Evolutionary conservation across 2,888 invertebrate species (phyloP).

Genomic region (Synanthedon vespiformis): DNA sequence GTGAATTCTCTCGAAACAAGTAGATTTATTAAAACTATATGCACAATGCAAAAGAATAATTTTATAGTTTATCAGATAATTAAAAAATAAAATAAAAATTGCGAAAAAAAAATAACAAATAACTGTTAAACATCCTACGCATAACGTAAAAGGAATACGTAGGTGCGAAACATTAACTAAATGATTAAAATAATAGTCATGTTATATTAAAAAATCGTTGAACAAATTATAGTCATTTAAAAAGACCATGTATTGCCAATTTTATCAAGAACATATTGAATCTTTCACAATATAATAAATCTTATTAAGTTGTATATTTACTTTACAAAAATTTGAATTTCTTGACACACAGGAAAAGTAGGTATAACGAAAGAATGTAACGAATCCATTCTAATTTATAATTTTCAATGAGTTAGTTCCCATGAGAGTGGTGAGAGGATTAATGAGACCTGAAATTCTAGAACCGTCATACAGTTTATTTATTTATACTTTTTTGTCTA

Average conservation of each 20-base stretch:
- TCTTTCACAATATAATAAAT: neutral
- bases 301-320: too few relatives aligned
- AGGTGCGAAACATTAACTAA: constrained; percentile 11
- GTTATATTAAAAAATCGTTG: constrained; percentile 6
- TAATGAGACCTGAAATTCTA: too few relatives aligned
- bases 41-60: neutral
- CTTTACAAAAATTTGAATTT: too few relatives aligned
- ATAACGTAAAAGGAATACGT: constrained; percentile 4
- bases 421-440: too few relatives aligned
- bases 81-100: neutral
- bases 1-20: too few relatives aligned
- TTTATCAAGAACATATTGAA: neutral
- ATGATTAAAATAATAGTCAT: constrained; percentile 7
- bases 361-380: too few relatives aligned
- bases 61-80: neutral
- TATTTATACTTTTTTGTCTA: too few relatives aligned
- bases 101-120: neutral
- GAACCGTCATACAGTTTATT: too few relatives aligned
- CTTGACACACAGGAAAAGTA: too few relatives aligned
- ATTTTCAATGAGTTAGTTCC: too few relatives aligned
- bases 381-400: too few relatives aligned
- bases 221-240: constrained; percentile 11
- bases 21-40: too few relatives aligned
- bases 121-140: constrained; percentile 5
- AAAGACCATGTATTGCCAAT: neutral